phyloP scores from a whole-genome alignment of 2,888 invertebrate species.

The Drosophila siamana region DNA sequence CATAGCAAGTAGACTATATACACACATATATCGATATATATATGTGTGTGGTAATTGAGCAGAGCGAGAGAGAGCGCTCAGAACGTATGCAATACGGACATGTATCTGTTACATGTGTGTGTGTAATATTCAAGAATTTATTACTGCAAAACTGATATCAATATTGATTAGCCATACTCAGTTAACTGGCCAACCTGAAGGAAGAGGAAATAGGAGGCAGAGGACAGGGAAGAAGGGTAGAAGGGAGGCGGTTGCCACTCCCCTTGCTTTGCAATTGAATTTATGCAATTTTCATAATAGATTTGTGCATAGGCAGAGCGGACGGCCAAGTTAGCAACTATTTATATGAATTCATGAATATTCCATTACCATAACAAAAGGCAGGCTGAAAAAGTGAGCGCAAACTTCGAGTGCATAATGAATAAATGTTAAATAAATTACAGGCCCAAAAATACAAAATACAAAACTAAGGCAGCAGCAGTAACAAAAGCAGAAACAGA shows the following conservation, averaged over 20 bases:
- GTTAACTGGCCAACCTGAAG: slow-evolving; percentile 14
- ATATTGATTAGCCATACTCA: slow-evolving; percentile 23
- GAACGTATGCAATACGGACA: slow-evolving; percentile 7
- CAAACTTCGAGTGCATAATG: slow-evolving; percentile 67
- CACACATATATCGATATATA: not conserved
- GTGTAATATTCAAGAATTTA: slow-evolving; percentile 19
- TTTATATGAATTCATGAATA: slow-evolving; percentile 68
- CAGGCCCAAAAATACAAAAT: slow-evolving; percentile 35
- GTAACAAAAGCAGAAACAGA: not conserved
- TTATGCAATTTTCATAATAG: slow-evolving; percentile 24
- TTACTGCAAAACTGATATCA: slow-evolving; percentile 25
- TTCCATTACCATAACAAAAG: slow-evolving; percentile 63
- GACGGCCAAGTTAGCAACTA: slow-evolving; percentile 16
- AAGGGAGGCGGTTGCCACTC: slow-evolving; percentile 4
- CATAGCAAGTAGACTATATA: not conserved
- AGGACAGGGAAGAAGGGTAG: not conserved
- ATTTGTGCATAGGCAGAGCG: slow-evolving; percentile 17
- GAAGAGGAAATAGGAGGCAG: no score
- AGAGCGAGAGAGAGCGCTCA: not conserved
- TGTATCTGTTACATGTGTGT: slow-evolving; percentile 2
- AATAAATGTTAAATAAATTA: slow-evolving; percentile 74
- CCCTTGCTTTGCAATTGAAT: slow-evolving; percentile 17
- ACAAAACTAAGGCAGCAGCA: slow-evolving; percentile 22
- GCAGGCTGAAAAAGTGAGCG: slow-evolving; percentile 42
- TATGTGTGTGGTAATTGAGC: not conserved